Evolutionary conservation across 2,888 invertebrate genomes (phyloP), one percentile per base, ranked within the genome.

Genomic region (Thecocarcelia acutangulata): DNA sequence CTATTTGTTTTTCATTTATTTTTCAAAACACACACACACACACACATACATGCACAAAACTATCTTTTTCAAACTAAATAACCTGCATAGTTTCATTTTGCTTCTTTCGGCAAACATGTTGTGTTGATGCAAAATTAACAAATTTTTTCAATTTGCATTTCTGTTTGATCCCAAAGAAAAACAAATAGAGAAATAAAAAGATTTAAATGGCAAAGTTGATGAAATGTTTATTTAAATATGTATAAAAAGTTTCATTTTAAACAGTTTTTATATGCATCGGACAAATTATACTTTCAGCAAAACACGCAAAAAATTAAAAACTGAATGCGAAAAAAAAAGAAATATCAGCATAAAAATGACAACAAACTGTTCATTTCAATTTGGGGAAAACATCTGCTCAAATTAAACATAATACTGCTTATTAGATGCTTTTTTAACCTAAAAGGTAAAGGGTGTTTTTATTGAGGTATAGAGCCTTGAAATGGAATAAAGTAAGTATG

Each of bases 151-250:
- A 40, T 66, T 24, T 24, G 3, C n/a, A 52, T 61, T 61, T 61
- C 61, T 15, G 24, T 61, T 44, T 61, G 40, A 66, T 50, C 21
- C 15, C 37, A 13, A 40, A 52, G 15, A 15, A 52, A 40, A 52
- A 64, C n/a, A 37, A 40, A 40, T 8, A 66, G 15, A 66, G 15
- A 12, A n/a, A 40, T 8, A 66, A 42, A 66, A 24, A 12, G 11
- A 40, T 11, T 5, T 0, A 42, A 42, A 68, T 19, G 13, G 9
- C 28, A 68, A 54, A 56, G 44, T 33, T 33, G 54, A 68, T 68
- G 44, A 28, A 61, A n/a, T 72, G 59, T 70, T 70, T 70, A 21
- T 52, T 73, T 54, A 46, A 33, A 5, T 33, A 33, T 33, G 15
- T 48, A 24, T 28, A 56, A 48, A 64, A 56, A 58, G 37, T 21